Evolutionary conservation across 92 coral and sea anemone genomes (phyloP), one percentile per base, ranked within the genome.

Genomic region (Actinostola sp.): DNA sequence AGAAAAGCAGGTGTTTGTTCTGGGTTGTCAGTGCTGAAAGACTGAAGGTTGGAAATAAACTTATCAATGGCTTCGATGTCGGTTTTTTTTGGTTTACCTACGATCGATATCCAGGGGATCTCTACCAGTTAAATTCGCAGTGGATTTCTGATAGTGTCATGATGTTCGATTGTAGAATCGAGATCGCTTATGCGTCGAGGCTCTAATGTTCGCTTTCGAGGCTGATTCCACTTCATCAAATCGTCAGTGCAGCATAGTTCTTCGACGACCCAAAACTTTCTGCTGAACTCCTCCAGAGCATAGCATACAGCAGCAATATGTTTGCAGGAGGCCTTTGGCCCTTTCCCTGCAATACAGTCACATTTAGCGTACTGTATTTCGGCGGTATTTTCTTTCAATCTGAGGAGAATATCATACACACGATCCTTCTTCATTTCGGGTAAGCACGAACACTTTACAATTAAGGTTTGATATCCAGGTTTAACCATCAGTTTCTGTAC

Each of bases 391-490:
- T 61, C 67, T 66, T 79, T 60, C 43, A 79, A 51, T 15, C 74
- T 70, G 19, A 84, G 26, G 46, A 78, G 78, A 61, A 84, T 70
- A 76, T 83, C 76, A 24, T 76, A 83, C 38, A 72, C 80, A 0
- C 71, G 81, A 61, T 84, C 89, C 69, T 77, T 78, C 16, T 80
- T 13, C 77, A 84, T 78, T 84, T 77, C 89, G 30, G 73, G 85
- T 44, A 61, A 17, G 30, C 45, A 60, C 31, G 46, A 19, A 60
- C 67, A 71, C 61, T 56, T 43, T 44, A 63, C 38, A 71, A 61
- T 63, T n/a, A 63, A 28, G 39, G 67, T 56, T 61, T 71, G 38
- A 31, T 50, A 63, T 56, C 67, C 77, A 2, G 77, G 56, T 71
- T 71, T 71, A 45, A 61, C 25, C 24, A 6, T 23, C 25, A 56